Conservation (phyloP, 2,113 vertebrate species). For the Nannobrachium achirus region DNA sequence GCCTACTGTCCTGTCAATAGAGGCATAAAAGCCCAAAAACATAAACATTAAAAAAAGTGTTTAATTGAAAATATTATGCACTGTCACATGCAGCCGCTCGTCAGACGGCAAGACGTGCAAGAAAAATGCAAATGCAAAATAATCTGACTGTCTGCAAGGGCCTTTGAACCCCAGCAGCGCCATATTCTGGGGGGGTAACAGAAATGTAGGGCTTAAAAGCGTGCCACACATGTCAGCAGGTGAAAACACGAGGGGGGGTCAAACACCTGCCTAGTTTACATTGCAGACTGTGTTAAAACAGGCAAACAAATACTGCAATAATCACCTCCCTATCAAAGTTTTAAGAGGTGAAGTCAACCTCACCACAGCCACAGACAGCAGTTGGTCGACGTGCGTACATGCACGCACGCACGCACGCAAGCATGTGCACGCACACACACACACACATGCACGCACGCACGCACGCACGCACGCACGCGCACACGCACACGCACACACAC, state of each 20-base stretch:
- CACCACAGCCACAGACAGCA: conserved; percentile 55
- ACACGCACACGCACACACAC: conserved; percentile 15
- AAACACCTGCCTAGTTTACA: conserved; percentile 40
- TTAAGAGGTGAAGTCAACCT: conserved; percentile 66
- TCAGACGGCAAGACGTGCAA: too few relatives aligned
- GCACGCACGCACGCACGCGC: background rate
- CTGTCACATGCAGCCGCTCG: too few relatives aligned
- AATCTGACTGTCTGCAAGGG: too few relatives aligned
- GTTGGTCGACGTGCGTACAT: conserved; percentile 45
- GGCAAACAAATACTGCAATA: conserved; percentile 62
- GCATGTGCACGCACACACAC: background rate
- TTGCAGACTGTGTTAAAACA: conserved; percentile 50
- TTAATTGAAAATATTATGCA: too few relatives aligned
- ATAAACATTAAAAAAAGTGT: too few relatives aligned
- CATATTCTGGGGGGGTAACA: too few relatives aligned
- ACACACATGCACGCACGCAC: background rate
- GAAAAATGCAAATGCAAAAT: too few relatives aligned
- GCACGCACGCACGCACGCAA: conserved; percentile 15
- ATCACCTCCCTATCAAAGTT: conserved; percentile 64
- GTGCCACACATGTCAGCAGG: too few relatives aligned
- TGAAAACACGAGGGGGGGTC: background rate
- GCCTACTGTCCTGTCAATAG: too few relatives aligned
- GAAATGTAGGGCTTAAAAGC: too few relatives aligned
- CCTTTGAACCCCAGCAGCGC: too few relatives aligned
- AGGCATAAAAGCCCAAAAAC: too few relatives aligned